phyloP scores from a whole-genome alignment of 2,888 invertebrate species.

The Andrena bucephala region DNA sequence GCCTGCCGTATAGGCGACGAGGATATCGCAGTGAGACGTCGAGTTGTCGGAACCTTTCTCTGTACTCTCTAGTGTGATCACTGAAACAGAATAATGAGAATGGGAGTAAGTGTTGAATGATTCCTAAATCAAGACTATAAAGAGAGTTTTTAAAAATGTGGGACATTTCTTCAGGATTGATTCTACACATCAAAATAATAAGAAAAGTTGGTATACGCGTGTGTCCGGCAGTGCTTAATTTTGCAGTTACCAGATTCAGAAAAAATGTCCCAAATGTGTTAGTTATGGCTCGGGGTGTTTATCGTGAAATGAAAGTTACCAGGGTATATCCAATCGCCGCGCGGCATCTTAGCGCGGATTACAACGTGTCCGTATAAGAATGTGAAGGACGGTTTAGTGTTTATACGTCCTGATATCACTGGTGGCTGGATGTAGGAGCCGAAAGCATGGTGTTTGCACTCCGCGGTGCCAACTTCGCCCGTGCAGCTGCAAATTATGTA shows the following conservation, averaged over 20 bases:
- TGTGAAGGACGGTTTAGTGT: constrained; percentile 88
- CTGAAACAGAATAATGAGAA: constrained; percentile 82
- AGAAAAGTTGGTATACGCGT: neutral
- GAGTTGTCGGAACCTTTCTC: neutral
- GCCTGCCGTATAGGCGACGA: constrained; percentile 90
- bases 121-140: neutral
- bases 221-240: neutral
- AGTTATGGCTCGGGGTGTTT: no score
- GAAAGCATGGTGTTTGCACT: constrained; percentile 85
- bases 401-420: constrained; percentile 88
- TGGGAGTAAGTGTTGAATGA: neutral
- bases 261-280: no score
- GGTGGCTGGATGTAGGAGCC: constrained; percentile 89
- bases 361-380: constrained; percentile 90
- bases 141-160: neutral
- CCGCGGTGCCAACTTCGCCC: constrained; percentile 74
- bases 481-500: constrained; percentile 83
- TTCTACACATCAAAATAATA: no score
- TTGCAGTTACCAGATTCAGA: neutral
- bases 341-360: constrained; percentile 90
- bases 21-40: constrained; percentile 83
- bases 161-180: no score
- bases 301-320: constrained; percentile 85
- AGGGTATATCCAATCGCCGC: constrained; percentile 92
- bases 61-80: constrained; percentile 86